Conservation (phyloP, 1,140 invertebrate genomes). For the Drosophila kanapiae region DNA sequence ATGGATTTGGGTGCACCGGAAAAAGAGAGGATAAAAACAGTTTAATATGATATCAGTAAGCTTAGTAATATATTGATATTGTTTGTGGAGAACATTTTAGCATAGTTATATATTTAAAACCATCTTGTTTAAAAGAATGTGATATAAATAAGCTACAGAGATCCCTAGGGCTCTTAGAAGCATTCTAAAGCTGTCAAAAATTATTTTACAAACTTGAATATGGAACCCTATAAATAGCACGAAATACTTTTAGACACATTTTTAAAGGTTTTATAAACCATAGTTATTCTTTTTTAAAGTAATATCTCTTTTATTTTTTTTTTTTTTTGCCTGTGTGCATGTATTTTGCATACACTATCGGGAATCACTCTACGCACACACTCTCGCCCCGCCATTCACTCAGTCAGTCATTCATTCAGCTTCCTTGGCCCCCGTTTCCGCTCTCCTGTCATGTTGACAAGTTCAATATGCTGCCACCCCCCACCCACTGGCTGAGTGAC, state of each 20-base stretch:
- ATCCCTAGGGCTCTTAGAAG: too few species aligned
- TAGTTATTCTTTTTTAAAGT: not conserved
- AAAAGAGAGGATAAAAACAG: not conserved
- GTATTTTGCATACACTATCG: conserved; percentile 72
- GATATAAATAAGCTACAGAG: too few species aligned
- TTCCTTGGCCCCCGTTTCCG: conserved; percentile 46
- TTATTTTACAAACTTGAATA: too few species aligned
- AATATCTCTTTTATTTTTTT: too few species aligned
- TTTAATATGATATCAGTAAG: too few species aligned
- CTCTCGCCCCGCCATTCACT: conserved; percentile 27
- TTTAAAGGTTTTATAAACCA: too few species aligned
- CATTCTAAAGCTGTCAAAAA: too few species aligned
- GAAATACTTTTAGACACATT: too few species aligned
- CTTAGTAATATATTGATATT: not conserved
- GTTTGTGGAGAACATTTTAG: not conserved
- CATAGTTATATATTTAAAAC: not conserved
- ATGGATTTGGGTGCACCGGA: conserved; percentile 12
- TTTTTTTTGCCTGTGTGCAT: conserved; percentile 33
- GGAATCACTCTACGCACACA: conserved; percentile 68
- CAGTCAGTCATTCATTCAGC: conserved; percentile 59
- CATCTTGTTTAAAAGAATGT: not conserved
- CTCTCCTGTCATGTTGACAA: conserved; percentile 67
- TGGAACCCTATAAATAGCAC: too few species aligned
- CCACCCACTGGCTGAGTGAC: conserved; percentile 42
- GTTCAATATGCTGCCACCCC: conserved; percentile 61